Evolutionary conservation across 2,888 invertebrate genomes (phyloP).

Genomic region (Graphium colonna): DNA sequence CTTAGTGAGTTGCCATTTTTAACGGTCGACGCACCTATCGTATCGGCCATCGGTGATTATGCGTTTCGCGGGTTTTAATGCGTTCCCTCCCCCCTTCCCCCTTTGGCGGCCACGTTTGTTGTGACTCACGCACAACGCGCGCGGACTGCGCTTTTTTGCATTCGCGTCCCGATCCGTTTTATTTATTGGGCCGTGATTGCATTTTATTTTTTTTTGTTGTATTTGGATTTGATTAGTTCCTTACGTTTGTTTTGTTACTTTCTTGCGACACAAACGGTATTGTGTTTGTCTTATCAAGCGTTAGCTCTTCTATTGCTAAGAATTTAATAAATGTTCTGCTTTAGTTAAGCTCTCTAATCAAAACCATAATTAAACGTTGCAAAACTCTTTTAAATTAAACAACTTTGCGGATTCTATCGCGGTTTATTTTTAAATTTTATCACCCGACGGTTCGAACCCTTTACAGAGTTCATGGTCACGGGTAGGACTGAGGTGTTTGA

Average conservation of each 20-base stretch:
- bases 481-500: too few species aligned
- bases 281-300: too few species aligned
- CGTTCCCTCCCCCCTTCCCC: constrained; percentile 20
- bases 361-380: too few species aligned
- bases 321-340: too few species aligned
- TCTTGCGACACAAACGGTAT: background rate
- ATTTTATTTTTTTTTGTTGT: background rate
- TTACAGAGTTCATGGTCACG: too few species aligned
- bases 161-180: background rate
- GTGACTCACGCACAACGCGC: constrained; percentile 16
- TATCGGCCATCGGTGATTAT: constrained; percentile 61
- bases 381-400: too few species aligned
- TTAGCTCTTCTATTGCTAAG: too few species aligned
- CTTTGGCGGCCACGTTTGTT: constrained; percentile 22
- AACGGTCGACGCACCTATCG: constrained; percentile 47
- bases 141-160: constrained; percentile 10
- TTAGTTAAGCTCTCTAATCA: too few species aligned
- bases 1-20: constrained; percentile 47
- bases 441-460: too few species aligned
- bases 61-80: constrained; percentile 48
- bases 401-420: too few species aligned
- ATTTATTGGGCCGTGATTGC: background rate
- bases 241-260: background rate
- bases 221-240: too few species aligned
- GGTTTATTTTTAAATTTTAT: too few species aligned